Percentiles rank a stretch among this genome's conserved stretches.
Conservation (phyloP, 2,888 invertebrate species). For the Cantharis rufa region DNA sequence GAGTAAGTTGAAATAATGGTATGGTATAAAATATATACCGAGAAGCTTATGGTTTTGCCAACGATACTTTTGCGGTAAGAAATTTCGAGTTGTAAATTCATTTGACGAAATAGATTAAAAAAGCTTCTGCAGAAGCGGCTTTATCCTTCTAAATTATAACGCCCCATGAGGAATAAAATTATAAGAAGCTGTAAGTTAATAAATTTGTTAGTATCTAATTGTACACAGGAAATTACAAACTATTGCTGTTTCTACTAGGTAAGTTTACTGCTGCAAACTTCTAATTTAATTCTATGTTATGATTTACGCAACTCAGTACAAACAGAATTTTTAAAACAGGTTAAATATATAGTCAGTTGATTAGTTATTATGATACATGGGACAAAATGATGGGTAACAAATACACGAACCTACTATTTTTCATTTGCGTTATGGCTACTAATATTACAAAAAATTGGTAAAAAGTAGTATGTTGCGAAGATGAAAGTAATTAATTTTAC, state of each 20-base stretch:
- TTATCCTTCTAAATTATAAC: background rate
- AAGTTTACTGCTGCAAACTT: slow-evolving; percentile 16
- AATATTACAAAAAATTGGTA: background rate
- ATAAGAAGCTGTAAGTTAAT: background rate
- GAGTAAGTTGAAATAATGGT: background rate
- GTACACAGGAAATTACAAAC: background rate
- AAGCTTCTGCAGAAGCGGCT: background rate
- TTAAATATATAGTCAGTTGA: slow-evolving; percentile 32
- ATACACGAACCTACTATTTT: slow-evolving; percentile 35
- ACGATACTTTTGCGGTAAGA: background rate
- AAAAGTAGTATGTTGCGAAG: background rate
- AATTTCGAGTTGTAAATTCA: background rate
- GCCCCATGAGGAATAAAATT: background rate
- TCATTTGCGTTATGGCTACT: slow-evolving; percentile 21
- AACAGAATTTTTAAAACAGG: background rate
- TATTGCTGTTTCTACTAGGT: background rate
- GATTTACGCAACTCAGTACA: slow-evolving; percentile 22
- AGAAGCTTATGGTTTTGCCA: background rate
- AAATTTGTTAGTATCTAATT: background rate
- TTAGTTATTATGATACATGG: slow-evolving; percentile 33
- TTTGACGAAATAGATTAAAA: background rate
- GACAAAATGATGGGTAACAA: slow-evolving; percentile 36
- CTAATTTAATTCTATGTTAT: slow-evolving; percentile 26
- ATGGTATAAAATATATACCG: background rate
- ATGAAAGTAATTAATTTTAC: background rate